Conservation (phyloP, 2,888 invertebrate genomes). For the Masnerella sp. region DNA sequence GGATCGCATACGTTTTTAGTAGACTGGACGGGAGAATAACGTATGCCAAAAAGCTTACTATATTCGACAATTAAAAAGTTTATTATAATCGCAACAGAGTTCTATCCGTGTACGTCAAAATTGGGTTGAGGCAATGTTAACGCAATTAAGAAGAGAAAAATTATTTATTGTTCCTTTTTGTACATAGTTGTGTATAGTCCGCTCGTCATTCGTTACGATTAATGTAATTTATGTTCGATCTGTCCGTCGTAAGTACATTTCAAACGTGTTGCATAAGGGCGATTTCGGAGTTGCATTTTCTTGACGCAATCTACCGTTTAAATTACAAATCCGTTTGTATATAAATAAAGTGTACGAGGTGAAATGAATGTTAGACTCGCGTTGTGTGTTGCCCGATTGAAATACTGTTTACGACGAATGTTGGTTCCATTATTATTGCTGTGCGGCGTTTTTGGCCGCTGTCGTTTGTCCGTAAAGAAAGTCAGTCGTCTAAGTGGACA, state of each 20-base stretch:
- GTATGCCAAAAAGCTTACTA: too few relatives aligned
- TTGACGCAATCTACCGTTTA: constrained; percentile 20
- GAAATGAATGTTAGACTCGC: constrained; percentile 45
- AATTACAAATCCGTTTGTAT: constrained; percentile 57
- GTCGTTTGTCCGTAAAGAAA: not conserved
- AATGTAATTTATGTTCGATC: constrained; percentile 32
- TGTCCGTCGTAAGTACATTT: constrained; percentile 48
- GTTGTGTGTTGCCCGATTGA: constrained; percentile 30
- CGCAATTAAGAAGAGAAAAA: constrained; percentile 26
- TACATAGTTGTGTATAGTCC: constrained; percentile 41
- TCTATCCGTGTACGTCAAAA: too few relatives aligned
- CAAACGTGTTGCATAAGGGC: constrained; percentile 23
- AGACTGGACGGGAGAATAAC: too few relatives aligned
- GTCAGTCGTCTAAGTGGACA: constrained; percentile 59
- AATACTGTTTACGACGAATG: constrained; percentile 28
- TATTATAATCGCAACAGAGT: too few relatives aligned
- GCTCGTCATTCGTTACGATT: constrained; percentile 20
- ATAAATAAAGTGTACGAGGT: constrained; percentile 62
- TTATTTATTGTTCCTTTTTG: constrained; percentile 42
- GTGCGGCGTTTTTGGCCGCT: not conserved
- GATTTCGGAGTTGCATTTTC: constrained; percentile 10
- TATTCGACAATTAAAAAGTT: too few relatives aligned
- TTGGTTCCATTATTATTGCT: constrained; percentile 6
- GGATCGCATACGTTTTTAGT: too few relatives aligned
- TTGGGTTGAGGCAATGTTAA: too few relatives aligned